These are phyloP conservation scores for Stegodyphus mimosarum DNA, from an alignment of 1,140 invertebrate genomes.

Conservation along the genomic window DNA sequence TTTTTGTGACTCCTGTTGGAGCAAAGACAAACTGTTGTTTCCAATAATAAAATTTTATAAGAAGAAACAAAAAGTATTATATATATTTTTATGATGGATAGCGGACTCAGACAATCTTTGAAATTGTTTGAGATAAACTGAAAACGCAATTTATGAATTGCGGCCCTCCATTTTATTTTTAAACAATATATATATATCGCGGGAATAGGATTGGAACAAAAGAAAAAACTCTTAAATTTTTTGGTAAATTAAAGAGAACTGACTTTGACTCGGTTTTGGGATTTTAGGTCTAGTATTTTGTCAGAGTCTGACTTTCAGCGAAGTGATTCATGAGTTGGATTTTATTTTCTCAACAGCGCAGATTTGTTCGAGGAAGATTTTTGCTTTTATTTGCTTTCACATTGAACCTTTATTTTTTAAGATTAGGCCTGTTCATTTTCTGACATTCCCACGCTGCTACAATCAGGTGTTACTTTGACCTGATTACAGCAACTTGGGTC, in stretches of 20 bases:
- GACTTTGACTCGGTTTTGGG: slow-evolving; percentile 35
- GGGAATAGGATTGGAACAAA: neutral
- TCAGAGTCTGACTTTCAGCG: neutral
- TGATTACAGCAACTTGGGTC: too few species aligned
- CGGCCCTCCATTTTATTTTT: slow-evolving; percentile 35
- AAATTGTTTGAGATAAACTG: slow-evolving; percentile 60
- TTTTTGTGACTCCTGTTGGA: slow-evolving; percentile 34
- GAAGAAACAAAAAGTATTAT: slow-evolving; percentile 8
- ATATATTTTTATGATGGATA: slow-evolving; percentile 56
- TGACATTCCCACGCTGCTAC: too few species aligned
- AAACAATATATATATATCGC: neutral
- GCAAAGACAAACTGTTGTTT: slow-evolving; percentile 52
- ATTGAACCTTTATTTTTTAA: too few species aligned
- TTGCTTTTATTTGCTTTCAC: too few species aligned
- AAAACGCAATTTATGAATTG: slow-evolving; percentile 58
- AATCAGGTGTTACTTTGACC: too few species aligned
- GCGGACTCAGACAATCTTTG: slow-evolving; percentile 48
- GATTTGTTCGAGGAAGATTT: too few species aligned
- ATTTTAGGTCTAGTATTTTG: slow-evolving; percentile 32
- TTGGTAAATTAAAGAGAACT: slow-evolving; percentile 44
- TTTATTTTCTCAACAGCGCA: too few species aligned
- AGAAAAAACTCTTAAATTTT: slow-evolving; percentile 29
- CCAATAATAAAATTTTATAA: slow-evolving; percentile 58
- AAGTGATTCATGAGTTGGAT: slow-evolving; percentile 28
- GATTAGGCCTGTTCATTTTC: too few species aligned